phyloP scores from a whole-genome alignment of 2,888 invertebrate species.

The Calliscelio sp. region DNA sequence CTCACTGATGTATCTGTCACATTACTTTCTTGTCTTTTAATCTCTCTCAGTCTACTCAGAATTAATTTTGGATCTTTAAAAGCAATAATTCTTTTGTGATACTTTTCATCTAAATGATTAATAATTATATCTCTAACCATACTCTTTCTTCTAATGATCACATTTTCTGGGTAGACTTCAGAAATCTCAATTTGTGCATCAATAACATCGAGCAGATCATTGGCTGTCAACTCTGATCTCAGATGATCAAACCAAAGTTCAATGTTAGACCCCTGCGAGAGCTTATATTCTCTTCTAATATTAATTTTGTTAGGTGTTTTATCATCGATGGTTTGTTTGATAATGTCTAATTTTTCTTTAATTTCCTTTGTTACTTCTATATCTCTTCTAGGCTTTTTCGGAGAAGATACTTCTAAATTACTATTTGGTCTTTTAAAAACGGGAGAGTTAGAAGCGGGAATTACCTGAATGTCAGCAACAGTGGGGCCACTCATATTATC shows the following conservation, averaged over 20 bases:
- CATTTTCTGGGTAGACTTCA: neutral
- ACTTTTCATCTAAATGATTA: neutral
- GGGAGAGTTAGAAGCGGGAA: no score
- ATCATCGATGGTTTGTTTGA: neutral
- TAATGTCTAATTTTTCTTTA: neutral
- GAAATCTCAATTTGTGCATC: no score
- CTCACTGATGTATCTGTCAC: slow-evolving; percentile 56
- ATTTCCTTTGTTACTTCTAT: neutral
- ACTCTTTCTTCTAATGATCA: neutral
- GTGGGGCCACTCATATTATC: no score
- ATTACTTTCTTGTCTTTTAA: slow-evolving; percentile 56
- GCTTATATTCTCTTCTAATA: neutral
- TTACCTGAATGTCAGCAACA: no score
- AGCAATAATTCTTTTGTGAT: slow-evolving; percentile 50
- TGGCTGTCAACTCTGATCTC: neutral
- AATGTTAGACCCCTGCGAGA: neutral
- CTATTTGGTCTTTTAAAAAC: no score
- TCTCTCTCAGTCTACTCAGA: slow-evolving; percentile 38
- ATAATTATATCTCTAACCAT: neutral
- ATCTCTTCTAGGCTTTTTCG: neutral
- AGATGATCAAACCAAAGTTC: neutral
- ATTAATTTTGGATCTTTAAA: slow-evolving; percentile 57
- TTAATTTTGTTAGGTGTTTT: neutral
- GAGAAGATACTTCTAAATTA: neutral
- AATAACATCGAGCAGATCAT: neutral